These are phyloP conservation scores for Ceratina japonica DNA, from an alignment of 1,140 invertebrate genomes.

Conservation along the genomic window DNA sequence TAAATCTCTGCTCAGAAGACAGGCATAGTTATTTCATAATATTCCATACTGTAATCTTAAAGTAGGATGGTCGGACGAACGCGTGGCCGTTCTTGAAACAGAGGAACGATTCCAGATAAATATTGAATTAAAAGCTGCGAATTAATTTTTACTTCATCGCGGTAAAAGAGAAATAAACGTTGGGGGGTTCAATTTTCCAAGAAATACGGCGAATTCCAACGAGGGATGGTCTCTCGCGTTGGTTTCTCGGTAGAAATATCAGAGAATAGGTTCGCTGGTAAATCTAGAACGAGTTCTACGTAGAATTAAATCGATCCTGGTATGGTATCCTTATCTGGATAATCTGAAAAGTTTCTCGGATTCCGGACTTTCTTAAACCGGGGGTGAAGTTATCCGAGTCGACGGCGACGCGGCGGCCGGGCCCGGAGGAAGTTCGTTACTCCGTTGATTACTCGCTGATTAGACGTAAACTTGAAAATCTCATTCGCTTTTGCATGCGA, in stretches of 20 bases:
- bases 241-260: slow-evolving; percentile 3
- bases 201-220: background rate
- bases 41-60: too few species aligned
- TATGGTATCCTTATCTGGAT: slow-evolving; percentile 5
- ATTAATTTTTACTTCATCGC: too few species aligned
- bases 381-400: slow-evolving; percentile 13
- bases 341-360: slow-evolving; percentile 27
- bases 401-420: background rate
- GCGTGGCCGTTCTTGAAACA: too few species aligned
- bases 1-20: too few species aligned
- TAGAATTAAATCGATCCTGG: slow-evolving; percentile 19
- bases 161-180: too few species aligned
- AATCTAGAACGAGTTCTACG: slow-evolving; percentile 15
- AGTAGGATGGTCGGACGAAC: too few species aligned
- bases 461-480: slow-evolving; percentile 20
- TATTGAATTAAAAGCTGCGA: too few species aligned
- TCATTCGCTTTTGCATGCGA: slow-evolving; percentile 11
- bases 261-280: background rate
- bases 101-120: too few species aligned
- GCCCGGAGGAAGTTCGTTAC: background rate
- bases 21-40: too few species aligned
- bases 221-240: background rate
- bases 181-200: background rate
- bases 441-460: slow-evolving; percentile 21
- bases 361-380: slow-evolving; percentile 16